phyloP scores from a whole-genome alignment of 2,797 vertebrate species.

The Acanthornis magna region DNA sequence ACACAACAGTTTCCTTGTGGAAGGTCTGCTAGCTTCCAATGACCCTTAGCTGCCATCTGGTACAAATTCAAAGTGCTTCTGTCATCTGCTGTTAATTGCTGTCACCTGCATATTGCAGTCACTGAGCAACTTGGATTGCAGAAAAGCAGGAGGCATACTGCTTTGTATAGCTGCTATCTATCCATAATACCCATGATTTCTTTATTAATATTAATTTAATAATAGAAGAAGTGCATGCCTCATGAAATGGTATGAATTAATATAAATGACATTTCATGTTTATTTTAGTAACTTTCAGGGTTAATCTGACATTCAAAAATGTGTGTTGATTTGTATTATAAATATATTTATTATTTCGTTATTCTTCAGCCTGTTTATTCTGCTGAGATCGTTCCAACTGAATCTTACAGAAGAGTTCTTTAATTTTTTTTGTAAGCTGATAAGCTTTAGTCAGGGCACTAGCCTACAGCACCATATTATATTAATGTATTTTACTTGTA shows the following conservation, averaged over 20 bases:
- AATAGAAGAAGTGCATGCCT: not conserved
- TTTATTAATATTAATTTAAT: constrained; percentile 52
- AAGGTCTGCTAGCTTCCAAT: constrained; percentile 69
- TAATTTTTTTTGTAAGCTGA: constrained; percentile 70
- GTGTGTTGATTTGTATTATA: not conserved
- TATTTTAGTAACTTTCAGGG: not conserved
- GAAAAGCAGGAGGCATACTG: constrained; percentile 39
- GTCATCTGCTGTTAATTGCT: constrained; percentile 92
- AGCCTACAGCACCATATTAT: constrained; percentile 75
- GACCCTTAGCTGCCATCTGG: constrained; percentile 89
- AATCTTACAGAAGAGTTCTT: constrained; percentile 55
- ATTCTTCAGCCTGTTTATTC: constrained; percentile 41
- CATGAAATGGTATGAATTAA: not conserved
- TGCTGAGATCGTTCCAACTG: constrained; percentile 10
- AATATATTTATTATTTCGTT: constrained; percentile 30
- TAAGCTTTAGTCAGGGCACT: constrained; percentile 69
- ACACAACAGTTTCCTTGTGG: constrained; percentile 62
- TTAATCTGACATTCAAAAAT: not conserved
- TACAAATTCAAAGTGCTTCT: constrained; percentile 82
- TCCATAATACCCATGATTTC: not conserved
- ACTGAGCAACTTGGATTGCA: constrained; percentile 77
- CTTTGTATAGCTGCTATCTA: not conserved
- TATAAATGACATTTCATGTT: not conserved
- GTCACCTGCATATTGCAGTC: constrained; percentile 86
- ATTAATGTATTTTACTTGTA: constrained; percentile 85